Conservation (phyloP, 64 coral and sea anemone species). For the Anthopleura sola region DNA sequence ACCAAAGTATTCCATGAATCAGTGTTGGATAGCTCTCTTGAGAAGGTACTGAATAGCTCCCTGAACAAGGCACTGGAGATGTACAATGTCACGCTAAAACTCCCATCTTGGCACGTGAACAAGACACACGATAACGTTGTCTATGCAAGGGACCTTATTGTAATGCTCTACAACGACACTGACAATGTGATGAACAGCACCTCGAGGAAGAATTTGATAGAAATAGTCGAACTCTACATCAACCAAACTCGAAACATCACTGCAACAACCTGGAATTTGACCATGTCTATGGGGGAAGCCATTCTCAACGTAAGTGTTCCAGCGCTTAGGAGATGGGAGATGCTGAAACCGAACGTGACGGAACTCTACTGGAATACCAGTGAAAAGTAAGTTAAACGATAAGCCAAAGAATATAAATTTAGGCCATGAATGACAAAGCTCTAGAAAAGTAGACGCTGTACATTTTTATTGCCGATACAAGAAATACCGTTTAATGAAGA, state of each 20-base stretch:
- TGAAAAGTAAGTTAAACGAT: constrained; percentile 34
- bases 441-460: no score
- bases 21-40: constrained; percentile 30
- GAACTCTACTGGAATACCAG: constrained; percentile 51
- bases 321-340: constrained; percentile 34
- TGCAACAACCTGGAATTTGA: constrained; percentile 43
- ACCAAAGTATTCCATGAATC: constrained; percentile 35
- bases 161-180: constrained; percentile 59
- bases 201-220: constrained; percentile 30
- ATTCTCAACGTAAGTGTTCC: constrained; percentile 44
- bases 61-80: constrained; percentile 57
- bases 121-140: constrained; percentile 36
- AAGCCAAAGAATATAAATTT: neutral
- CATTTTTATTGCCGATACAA: no score
- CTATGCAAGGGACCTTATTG: constrained; percentile 42
- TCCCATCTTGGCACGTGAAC: constrained; percentile 55
- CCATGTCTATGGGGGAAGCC: constrained; percentile 22
- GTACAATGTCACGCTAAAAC: constrained; percentile 57
- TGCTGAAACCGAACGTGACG: constrained; percentile 34
- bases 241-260: constrained; percentile 34
- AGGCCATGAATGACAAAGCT: no score
- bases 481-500: no score
- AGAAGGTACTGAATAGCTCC: constrained; percentile 39
- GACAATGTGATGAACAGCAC: constrained; percentile 52
- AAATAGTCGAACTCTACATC: constrained; percentile 54